Conservation (phyloP, 2,113 vertebrate genomes). For the Thalassoma bifasciatum region DNA sequence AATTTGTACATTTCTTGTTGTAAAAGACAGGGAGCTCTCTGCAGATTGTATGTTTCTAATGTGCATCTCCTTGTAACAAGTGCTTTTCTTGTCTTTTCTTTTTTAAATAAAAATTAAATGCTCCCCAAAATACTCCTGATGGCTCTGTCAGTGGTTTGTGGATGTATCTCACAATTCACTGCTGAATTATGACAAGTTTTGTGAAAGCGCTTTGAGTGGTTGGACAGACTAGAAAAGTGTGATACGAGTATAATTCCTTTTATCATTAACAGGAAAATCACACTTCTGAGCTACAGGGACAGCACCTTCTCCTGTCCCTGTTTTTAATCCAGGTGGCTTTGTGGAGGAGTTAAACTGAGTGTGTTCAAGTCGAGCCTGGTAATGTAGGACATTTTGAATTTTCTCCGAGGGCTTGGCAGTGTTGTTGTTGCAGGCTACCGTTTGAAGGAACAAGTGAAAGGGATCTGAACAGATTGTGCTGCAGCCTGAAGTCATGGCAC, state of each 20-base stretch:
- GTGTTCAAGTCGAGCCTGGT: background rate
- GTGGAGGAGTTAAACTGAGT: conserved; percentile 4
- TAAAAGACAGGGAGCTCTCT: too few species aligned
- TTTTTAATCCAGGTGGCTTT: conserved; percentile 29
- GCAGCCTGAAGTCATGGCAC: conserved; percentile 77
- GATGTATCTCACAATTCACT: too few species aligned
- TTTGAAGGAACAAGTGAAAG: conserved; percentile 48
- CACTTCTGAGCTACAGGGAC: background rate
- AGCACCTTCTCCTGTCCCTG: background rate
- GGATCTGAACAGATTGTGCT: conserved; percentile 78
- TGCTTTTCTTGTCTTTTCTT: background rate
- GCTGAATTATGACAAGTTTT: too few species aligned
- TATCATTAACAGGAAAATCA: background rate
- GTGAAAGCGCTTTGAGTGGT: too few species aligned
- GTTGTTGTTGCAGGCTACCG: conserved; percentile 44
- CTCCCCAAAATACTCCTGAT: too few species aligned
- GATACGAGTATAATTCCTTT: background rate
- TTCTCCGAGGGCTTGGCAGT: conserved; percentile 54
- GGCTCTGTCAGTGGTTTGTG: too few species aligned
- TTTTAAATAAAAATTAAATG: too few species aligned
- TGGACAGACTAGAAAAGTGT: too few species aligned
- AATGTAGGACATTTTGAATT: conserved; percentile 68
- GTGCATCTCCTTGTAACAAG: background rate
- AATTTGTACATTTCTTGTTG: background rate
- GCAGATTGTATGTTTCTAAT: background rate